Base-by-base conservation (phyloP, 1,140 invertebrate genomes). In the Achatina immaculata region DNA sequence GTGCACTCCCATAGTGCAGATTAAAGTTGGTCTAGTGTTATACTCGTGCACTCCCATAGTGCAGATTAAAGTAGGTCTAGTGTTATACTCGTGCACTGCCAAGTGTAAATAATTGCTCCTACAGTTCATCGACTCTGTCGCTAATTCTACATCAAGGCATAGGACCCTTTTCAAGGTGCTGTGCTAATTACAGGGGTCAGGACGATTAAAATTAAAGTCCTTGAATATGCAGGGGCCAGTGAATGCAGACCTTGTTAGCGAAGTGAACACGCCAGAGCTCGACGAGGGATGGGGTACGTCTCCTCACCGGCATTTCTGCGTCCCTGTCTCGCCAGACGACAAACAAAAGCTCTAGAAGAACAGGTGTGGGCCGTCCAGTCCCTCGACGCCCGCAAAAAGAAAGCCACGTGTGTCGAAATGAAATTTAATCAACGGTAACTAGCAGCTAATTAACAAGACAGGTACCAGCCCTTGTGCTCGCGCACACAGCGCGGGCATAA, bases 391-490 rank as follows among this genome's bases (percentile, higher is more conserved):
- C 16, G 2, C 7, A 28, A 9, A n/a, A 34, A 62, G 58, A 62
- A 62, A 62, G 28, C 58, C 58, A 62, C 58, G 28, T 62, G 58
- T 62, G n/a, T 4, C 58, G 4, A 28, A 62, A 62, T 62, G 28
- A 42, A 71, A 71, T 43, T 42, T 43, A 71, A 71, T 71, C n/a
- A 71, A 71, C 68, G 68, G 68, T 42, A 71, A 42, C 42, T 24
- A 71, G 68, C 40, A 71, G n/a, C 38, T 71, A 71, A 71, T 71
- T 71, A 43, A 6, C 36, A 21, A 43, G 68, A 43, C 24, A 38
- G 66, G 1, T 7, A 9, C 16, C 28, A 4, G 58, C 58, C 31
- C 58, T 62, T 31, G 4, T 31, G 58, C 58, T 1, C n/a, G 58
- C 58, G 6, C n/a, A 34, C 58, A 34, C 31, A 28, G 6, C 21